Evolutionary conservation across 2,888 invertebrate species (phyloP).

Genomic region (Drosophila gaucha): DNA sequence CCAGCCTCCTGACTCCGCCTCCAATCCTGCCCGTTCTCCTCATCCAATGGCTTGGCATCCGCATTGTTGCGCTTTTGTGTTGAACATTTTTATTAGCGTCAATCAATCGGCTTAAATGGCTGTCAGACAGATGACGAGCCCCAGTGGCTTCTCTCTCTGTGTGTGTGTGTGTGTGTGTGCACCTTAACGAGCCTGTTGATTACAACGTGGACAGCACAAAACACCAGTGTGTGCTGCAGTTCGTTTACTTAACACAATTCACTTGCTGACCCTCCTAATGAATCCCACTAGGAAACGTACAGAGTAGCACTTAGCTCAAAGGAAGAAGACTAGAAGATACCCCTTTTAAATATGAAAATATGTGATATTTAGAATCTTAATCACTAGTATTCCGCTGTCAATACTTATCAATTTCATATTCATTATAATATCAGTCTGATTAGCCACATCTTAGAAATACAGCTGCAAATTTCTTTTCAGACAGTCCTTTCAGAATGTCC

Average conservation of each 20-base stretch:
- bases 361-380: too few relatives aligned
- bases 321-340: neutral
- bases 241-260: slow-evolving; percentile 11
- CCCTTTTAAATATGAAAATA: neutral
- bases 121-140: slow-evolving; percentile 38
- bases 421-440: too few relatives aligned
- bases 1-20: neutral
- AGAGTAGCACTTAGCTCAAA: neutral
- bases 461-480: too few relatives aligned
- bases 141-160: neutral
- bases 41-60: slow-evolving; percentile 12
- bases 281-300: slow-evolving; percentile 8
- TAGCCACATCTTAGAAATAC: too few relatives aligned
- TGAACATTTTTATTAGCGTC: slow-evolving; percentile 74
- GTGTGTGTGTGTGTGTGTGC: slow-evolving; percentile 7
- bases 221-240: slow-evolving; percentile 11
- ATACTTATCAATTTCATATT: too few relatives aligned
- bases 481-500: too few relatives aligned
- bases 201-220: slow-evolving; percentile 33
- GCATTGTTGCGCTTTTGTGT: slow-evolving; percentile 67
- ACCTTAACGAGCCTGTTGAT: slow-evolving; percentile 58
- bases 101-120: slow-evolving; percentile 68
- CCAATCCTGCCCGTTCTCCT: neutral
- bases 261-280: slow-evolving; percentile 1
- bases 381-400: too few relatives aligned